Evolutionary conservation across 2,888 invertebrate genomes (phyloP).

Genomic region (Apodemia duryi): DNA sequence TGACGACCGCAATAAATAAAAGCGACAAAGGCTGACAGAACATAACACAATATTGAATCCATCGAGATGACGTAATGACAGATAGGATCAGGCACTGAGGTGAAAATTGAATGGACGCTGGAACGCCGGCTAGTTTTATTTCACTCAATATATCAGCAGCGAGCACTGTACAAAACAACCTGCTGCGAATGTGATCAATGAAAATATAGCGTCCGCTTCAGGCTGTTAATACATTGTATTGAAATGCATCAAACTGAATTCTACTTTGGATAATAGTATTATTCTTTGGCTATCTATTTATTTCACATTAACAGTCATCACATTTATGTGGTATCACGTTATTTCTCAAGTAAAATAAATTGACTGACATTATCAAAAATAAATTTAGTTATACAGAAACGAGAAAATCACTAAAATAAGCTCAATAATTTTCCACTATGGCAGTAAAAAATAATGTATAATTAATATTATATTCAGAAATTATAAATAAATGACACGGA

Average conservation of each 20-base stretch:
- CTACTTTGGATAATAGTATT: slow-evolving; percentile 12
- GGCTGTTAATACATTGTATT: slow-evolving; percentile 12
- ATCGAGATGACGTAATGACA: slow-evolving; percentile 57
- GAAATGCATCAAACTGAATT: slow-evolving; percentile 6
- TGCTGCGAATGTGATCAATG: slow-evolving; percentile 57
- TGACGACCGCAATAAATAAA: slow-evolving; percentile 41
- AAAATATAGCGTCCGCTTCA: slow-evolving; percentile 22
- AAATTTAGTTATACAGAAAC: too few species aligned
- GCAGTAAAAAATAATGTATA: too few species aligned
- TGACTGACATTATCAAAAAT: too few species aligned
- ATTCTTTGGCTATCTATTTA: slow-evolving; percentile 9
- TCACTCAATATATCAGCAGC: slow-evolving; percentile 58
- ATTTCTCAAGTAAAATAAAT: too few species aligned
- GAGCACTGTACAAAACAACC: slow-evolving; percentile 54
- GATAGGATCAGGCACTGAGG: slow-evolving; percentile 45
- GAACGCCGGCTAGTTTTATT: slow-evolving; percentile 46
- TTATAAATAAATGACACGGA: too few species aligned
- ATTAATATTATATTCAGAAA: too few species aligned
- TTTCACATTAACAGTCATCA: neutral
- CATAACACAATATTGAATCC: slow-evolving; percentile 43
- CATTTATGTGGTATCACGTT: too few species aligned
- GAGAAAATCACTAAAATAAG: too few species aligned
- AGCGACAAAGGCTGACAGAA: slow-evolving; percentile 43
- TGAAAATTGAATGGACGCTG: slow-evolving; percentile 50
- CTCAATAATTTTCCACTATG: too few species aligned